A percentile compares a stretch with the other conserved stretches of the same genome.
Evolutionary conservation across 2,888 invertebrate species (phyloP).

Genomic region (Sinelater perroti): DNA sequence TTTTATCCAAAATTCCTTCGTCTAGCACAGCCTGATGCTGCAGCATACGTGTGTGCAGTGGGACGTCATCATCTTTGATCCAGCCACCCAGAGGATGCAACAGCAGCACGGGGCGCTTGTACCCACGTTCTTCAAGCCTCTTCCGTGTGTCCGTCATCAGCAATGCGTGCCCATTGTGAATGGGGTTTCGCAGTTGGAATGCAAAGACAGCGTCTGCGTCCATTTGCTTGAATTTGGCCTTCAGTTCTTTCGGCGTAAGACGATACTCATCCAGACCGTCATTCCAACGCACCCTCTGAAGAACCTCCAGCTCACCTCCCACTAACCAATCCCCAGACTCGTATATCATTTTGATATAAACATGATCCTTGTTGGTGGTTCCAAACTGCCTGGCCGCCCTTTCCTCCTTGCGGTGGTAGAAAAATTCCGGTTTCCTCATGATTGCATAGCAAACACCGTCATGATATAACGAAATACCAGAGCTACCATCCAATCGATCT

Average conservation of each 20-base stretch:
- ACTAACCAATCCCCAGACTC: constrained; percentile 95
- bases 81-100: constrained; percentile 96
- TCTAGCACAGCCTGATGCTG: constrained; percentile 94
- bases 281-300: constrained; percentile 89
- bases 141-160: constrained; percentile 94
- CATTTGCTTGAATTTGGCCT: constrained; percentile 79
- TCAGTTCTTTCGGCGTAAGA: constrained; percentile 91
- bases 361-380: constrained; percentile 84
- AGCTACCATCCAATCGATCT: constrained; percentile 72
- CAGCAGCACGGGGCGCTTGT: constrained; percentile 91
- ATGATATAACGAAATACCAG: constrained; percentile 73
- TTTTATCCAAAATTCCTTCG: constrained; percentile 83
- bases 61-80: constrained; percentile 99
- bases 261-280: constrained; percentile 96
- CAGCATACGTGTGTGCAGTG: constrained; percentile 85
- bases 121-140: constrained; percentile 83
- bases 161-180: constrained; percentile 98
- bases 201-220: constrained; percentile 97
- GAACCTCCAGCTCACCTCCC: constrained; percentile 92
- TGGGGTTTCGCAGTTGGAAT: constrained; percentile 94
- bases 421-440: constrained; percentile 89
- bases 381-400: constrained; percentile 93
- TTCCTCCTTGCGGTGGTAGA: constrained; percentile 92
- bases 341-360: constrained; percentile 90
- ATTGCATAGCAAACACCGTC: constrained; percentile 77